Base-by-base conservation (phyloP, 2,797 vertebrate genomes). In the Platyrinchus mystaceus region DNA sequence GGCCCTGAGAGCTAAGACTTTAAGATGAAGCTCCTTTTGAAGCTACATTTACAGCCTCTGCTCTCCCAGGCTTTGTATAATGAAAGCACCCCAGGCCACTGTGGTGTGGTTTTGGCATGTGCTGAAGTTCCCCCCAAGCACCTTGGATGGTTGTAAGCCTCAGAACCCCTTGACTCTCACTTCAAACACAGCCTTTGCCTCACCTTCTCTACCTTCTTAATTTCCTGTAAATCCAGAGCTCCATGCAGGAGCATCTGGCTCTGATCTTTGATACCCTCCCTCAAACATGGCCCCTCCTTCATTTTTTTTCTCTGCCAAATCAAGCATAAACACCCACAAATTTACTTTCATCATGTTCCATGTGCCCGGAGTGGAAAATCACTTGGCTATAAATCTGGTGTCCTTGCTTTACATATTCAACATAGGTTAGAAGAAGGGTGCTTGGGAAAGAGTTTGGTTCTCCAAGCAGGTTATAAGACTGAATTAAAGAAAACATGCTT, bases 1-100 rank as follows among this genome's bases (percentile, higher is more conserved):
- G 85, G 74, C 89, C 95, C 91, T 95, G 95, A 97, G 91, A 96
- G 96, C 94, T 95, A 96, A 90, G 91, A 95, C 95, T 96, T 96
- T 93, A 91, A 96, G 94, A 95, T 84, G 92, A 96, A 93, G 77
- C 80, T 94, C 49, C 91, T 96, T 95, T 97, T 96, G 96, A 97
- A 97, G 94, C 89, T 95, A 63, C 92, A 76, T 92, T 96, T 95
- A 91, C 80, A 86, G 82, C 44, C 85, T 91, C 92, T 96, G 84
- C 90, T 96, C 94, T 95, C 95, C 80, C 95, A 94, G 80, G 94
- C 91, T 94, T 95, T 94, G 87, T 96, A 32, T 91, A 96, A 96
- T 94, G 94, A 96, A 97, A 96, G 76, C 89, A 94, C 94, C 94
- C 91, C 41, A 3, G 95, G 95, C 94, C 87, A 89, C 85, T 84